Percentiles rank a stretch among this genome's conserved stretches.
Evolutionary conservation across 2,888 invertebrate genomes (phyloP).

Genomic region (Nomada fabriciana): DNA sequence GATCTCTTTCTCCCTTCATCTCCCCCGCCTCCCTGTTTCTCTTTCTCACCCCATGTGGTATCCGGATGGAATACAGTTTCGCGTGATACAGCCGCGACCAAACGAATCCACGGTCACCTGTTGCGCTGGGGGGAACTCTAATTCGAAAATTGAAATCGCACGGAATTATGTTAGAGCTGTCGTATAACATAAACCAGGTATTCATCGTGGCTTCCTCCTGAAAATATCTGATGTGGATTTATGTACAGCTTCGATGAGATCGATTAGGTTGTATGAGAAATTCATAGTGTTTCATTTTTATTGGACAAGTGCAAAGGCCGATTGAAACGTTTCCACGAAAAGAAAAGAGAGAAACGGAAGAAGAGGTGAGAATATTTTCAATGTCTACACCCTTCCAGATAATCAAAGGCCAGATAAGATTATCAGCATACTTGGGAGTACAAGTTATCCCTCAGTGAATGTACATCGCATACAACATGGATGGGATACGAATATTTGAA

Average conservation of each 20-base stretch:
- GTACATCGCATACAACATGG: neutral
- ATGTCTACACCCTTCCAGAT: slow-evolving; percentile 4
- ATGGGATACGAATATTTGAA: neutral
- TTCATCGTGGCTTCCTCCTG: neutral
- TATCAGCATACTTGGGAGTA: slow-evolving; percentile 31
- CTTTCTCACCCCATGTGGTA: slow-evolving; percentile 23
- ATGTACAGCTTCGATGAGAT: neutral
- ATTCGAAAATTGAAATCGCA: slow-evolving; percentile 43
- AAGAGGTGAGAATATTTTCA: slow-evolving; percentile 1
- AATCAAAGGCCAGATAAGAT: slow-evolving; percentile 4
- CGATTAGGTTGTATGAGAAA: neutral
- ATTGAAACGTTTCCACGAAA: neutral
- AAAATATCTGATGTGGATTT: neutral
- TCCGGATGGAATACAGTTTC: slow-evolving; percentile 49
- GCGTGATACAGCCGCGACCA: slow-evolving; percentile 29
- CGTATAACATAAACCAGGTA: neutral
- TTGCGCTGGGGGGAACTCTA: slow-evolving; percentile 35
- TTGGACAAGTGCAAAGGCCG: neutral
- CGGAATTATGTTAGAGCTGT: neutral
- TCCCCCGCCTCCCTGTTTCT: neutral
- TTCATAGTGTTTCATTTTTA: neutral
- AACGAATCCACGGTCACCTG: slow-evolving; percentile 50
- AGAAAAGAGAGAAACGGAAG: neutral
- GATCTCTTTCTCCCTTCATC: slow-evolving; percentile 17
- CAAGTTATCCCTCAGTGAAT: neutral